phyloP scores from a whole-genome alignment of 2,113 vertebrate genomes.

The Pelodiscus sinensis region DNA sequence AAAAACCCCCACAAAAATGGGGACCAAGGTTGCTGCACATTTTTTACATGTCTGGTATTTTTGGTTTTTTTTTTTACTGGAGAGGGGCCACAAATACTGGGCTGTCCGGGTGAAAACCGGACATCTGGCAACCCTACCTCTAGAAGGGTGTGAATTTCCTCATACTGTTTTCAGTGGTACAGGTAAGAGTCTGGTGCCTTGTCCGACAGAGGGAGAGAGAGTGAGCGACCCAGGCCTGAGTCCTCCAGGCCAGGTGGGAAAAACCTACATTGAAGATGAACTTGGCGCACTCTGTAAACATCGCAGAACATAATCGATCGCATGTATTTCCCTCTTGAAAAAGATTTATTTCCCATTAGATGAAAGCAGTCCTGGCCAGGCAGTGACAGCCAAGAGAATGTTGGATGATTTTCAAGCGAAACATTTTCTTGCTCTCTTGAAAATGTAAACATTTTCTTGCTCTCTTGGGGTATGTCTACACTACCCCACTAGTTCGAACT shows the following conservation, averaged over 20 bases:
- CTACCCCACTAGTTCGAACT: too few relatives aligned
- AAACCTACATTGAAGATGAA: neutral
- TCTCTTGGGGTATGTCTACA: too few relatives aligned
- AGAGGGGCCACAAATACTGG: too few relatives aligned
- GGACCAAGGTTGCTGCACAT: too few relatives aligned
- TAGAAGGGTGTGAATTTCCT: neutral
- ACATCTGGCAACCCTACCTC: too few relatives aligned
- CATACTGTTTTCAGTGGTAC: neutral
- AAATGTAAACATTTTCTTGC: neutral
- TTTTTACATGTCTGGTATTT: too few relatives aligned
- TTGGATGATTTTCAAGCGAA: neutral
- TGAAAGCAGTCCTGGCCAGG: neutral
- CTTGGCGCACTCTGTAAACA: neutral
- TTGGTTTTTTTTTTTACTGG: too few relatives aligned
- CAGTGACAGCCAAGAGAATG: neutral
- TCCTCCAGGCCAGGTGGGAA: neutral
- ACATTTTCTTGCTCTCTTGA: fast-evolving
- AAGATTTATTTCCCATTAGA: fast-evolving
- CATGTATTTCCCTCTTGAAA: neutral
- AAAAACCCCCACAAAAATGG: too few relatives aligned
- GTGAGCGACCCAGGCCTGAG: neutral
- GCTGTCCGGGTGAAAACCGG: too few relatives aligned
- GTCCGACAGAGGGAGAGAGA: neutral
- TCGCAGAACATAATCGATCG: fast-evolving
- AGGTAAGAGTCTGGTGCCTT: neutral